Evolutionary conservation across 2,888 invertebrate species (phyloP), one percentile per base, ranked within the genome.

Genomic region (Alloplasta piceator): DNA sequence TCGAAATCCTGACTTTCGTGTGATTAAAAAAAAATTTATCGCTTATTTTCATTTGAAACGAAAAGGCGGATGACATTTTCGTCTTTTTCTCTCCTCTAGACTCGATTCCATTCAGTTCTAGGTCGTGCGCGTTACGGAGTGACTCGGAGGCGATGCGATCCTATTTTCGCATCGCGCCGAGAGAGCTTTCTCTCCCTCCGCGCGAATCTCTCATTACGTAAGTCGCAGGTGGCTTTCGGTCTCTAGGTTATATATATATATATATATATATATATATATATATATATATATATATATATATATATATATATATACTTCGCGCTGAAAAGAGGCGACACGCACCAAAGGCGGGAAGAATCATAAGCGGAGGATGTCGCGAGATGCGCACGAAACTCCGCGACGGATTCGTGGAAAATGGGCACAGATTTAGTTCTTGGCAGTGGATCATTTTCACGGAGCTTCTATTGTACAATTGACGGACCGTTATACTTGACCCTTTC

Each of bases 391-490:
- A n/a, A 12, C 48, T 4, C 12, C 12, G 26, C 36, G 0, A 26
- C 7, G 55, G 5, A 36, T 38, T 46, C 66, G 46, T 46, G n/a
- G 43, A 60, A 26, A 26, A 60, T 48, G 5, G 39, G 67, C 39
- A 80, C 83, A 83, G 82, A 83, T 82, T 84, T 85, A 83, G 84
- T 84, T 85, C 82, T 84, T 83, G 85, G 81, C 85, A 83, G 63
- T 70, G 58, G 74, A 84, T 48, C 75, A 64, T 76, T 68, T 80
- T 76, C 46, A 10, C 78, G 61, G 26, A 14, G 6, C 46, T 46
- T n/a, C 50, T 12, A n/a, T 50, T 6, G 50, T 50, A n/a, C 4
- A n/a, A 5, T n/a, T 12, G 1, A 12, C 43, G 50, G 9, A 10
- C n/a, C 1, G 43, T 10, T 6, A 43, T 43, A 43, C 6, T 43